A percentile compares a stretch with the other conserved stretches of the same genome.
These are phyloP conservation scores for Neolamprologus variostigma DNA, from an alignment of 2,113 vertebrate genomes.

Conservation along the genomic window DNA sequence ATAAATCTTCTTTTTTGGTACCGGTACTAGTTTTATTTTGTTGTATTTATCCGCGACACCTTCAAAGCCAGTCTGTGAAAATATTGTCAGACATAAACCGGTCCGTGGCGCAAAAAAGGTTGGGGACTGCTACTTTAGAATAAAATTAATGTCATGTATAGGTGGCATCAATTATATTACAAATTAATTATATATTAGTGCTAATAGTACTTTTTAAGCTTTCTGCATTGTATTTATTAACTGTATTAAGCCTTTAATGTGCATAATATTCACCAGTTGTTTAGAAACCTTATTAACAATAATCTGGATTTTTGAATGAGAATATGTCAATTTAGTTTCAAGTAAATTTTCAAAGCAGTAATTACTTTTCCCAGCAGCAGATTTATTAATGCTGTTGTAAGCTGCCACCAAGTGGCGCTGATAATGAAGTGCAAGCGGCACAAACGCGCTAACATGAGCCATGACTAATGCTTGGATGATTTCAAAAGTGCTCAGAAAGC, in stretches of 20 bases:
- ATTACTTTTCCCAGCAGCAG: not conserved
- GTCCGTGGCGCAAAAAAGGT: not conserved
- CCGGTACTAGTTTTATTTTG: not conserved
- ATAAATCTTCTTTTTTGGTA: not conserved
- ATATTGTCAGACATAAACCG: not conserved
- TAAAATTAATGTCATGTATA: not conserved
- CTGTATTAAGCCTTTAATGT: not conserved
- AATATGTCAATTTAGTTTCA: not conserved
- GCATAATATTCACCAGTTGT: not conserved
- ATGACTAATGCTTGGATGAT: not conserved
- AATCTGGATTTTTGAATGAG: not conserved
- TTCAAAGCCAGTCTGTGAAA: not conserved
- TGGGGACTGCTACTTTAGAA: not conserved
- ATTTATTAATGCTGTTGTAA: not conserved
- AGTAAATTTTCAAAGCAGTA: not conserved
- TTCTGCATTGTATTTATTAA: not conserved
- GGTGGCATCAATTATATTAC: not conserved
- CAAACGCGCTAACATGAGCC: not conserved
- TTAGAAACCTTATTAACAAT: not conserved
- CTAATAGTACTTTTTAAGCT: not conserved
- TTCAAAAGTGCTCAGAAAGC: not conserved
- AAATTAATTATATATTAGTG: not conserved
- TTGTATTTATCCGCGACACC: not conserved
- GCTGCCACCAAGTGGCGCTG: conserved; percentile 57
- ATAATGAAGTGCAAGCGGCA: not conserved